Base-by-base conservation (phyloP, 2,113 vertebrate species). In the Vidua chalybeata region DNA sequence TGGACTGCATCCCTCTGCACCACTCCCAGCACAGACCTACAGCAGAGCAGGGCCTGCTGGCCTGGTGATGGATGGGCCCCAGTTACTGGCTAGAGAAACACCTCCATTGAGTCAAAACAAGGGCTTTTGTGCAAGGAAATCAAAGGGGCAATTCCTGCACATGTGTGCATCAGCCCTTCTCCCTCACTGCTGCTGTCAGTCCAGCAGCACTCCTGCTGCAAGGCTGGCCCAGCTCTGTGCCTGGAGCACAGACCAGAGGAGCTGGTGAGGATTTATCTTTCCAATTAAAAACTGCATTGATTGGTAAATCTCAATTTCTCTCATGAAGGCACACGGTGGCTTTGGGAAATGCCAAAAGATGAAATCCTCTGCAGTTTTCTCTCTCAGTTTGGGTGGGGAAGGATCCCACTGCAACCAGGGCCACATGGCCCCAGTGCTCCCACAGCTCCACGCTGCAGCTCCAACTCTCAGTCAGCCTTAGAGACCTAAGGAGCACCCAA, bases 141-240 rank as follows among this genome's bases (percentile, higher is more conserved):
- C 71, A 61, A 87, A 94, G 59, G 69, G 41, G 59, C 43, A 19
- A 16, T 33, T 71, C 33, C 27, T 55, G 84, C 51, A 15, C 55
- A 16, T 2, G 68, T 85, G 85, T 66, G 73, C 64, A 69, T 17
- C 52, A 59, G 67, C 67, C 61, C 48, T 49, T 8, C 15, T 37
- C 28, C 82, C 73, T 89, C 79, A 10, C 62, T 72, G 78, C 74
- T 87, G 54, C 94, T 89, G 71, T 56, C 66, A n/a, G 82, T 24
- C 84, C 52, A 61, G 89, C 84, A 69, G 87, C 31, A 17, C 28
- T 82, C 80, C 95, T 48, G 77, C 95, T 87, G 94, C 69, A 95
- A 63, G 90, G 95, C 33, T 94, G 95, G 83, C 93, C 74, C 55
- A 33, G 81, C 33, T 16, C 92, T 56, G 52, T 15, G 56, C 46